These are phyloP conservation scores for Marcusenius ussheri DNA, from an alignment of 2,113 vertebrate species.

Conservation along the genomic window DNA sequence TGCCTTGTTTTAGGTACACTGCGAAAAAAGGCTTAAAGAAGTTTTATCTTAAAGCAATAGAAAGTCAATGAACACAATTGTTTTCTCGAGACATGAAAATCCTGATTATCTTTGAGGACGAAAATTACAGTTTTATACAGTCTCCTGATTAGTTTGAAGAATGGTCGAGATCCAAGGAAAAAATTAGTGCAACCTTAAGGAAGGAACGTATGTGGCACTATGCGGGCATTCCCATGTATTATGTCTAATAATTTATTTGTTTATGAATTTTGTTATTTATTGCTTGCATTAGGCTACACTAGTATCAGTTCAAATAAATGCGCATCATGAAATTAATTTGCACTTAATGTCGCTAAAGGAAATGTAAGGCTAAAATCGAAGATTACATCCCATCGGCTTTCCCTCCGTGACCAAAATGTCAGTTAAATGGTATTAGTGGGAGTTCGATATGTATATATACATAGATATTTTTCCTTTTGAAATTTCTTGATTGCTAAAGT, in stretches of 20 bases:
- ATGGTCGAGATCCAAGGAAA: not conserved
- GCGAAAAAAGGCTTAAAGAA: slow-evolving; percentile 28
- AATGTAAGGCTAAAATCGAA: not conserved
- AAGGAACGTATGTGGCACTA: slow-evolving; percentile 18
- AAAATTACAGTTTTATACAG: slow-evolving; percentile 31
- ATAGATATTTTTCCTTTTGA: not conserved
- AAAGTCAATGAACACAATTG: slow-evolving; percentile 28
- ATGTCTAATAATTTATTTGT: not conserved
- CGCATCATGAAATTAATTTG: not conserved
- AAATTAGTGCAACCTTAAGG: not conserved
- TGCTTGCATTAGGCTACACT: not conserved
- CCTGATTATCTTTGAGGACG: not conserved
- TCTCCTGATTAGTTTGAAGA: slow-evolving; percentile 1
- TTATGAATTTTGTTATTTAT: slow-evolving; percentile 1
- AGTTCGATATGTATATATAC: slow-evolving; percentile 15
- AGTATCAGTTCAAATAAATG: not conserved
- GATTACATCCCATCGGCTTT: slow-evolving; percentile 4
- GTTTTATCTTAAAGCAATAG: slow-evolving; percentile 38
- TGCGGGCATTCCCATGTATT: not conserved
- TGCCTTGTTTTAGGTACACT: slow-evolving; percentile 38
- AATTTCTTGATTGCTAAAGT: slow-evolving; percentile 27
- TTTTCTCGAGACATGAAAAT: slow-evolving; percentile 23
- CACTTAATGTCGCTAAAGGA: not conserved
- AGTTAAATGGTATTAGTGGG: slow-evolving; percentile 50
- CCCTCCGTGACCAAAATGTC: slow-evolving; percentile 30